phyloP scores from a whole-genome alignment of 1,140 invertebrate species.

The Leptopilina boulardi region DNA sequence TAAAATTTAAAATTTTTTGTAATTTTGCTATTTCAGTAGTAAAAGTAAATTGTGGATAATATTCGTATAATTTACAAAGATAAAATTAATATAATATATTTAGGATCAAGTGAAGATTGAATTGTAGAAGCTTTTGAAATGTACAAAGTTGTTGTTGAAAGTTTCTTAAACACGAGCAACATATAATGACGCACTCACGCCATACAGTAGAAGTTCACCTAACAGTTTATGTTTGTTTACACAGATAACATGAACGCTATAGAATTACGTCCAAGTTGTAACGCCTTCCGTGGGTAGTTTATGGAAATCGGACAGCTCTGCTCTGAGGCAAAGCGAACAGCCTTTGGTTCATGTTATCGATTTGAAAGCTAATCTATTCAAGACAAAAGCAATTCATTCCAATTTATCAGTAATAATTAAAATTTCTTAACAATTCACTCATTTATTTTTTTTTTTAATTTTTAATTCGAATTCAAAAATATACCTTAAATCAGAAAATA shows the following conservation, averaged over 20 bases:
- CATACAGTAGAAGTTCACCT: background rate
- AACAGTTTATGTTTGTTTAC: slow-evolving; percentile 27
- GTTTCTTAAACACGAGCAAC: background rate
- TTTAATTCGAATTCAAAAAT: background rate
- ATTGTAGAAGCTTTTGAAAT: slow-evolving; percentile 2
- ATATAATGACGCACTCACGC: slow-evolving; percentile 23
- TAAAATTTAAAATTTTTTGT: no score
- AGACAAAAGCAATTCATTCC: background rate
- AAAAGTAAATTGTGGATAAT: no score
- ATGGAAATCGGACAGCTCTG: slow-evolving; percentile 16
- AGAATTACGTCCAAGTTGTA: slow-evolving; percentile 16
- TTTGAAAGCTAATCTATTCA: background rate
- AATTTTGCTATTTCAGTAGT: no score
- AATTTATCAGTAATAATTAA: no score
- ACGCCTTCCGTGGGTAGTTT: slow-evolving; percentile 3
- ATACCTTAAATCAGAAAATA: background rate
- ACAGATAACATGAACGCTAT: slow-evolving; percentile 7
- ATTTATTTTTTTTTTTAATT: background rate
- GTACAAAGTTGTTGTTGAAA: slow-evolving; percentile 26
- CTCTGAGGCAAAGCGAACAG: background rate
- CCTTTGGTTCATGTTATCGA: slow-evolving; percentile 22
- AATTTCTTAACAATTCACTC: background rate
- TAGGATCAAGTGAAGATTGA: background rate
- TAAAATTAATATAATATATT: background rate
- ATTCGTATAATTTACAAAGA: no score